Evolutionary conservation across 1,140 invertebrate genomes (phyloP).

Genomic region (Drosophila kanapiae): DNA sequence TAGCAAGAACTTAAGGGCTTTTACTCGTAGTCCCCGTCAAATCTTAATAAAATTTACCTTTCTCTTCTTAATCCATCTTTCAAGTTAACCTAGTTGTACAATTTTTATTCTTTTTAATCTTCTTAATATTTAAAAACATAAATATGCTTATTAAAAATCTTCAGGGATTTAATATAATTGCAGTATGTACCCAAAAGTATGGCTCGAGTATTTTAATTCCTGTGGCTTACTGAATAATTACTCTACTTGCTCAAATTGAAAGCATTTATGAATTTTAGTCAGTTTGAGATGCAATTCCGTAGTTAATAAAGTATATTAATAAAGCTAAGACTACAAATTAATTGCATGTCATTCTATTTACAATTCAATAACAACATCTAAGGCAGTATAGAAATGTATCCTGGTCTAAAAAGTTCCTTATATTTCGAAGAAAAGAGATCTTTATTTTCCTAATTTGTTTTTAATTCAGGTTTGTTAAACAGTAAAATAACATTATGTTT

Average conservation of each 20-base stretch:
- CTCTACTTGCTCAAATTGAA: conserved; percentile 1
- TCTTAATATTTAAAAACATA: too few species aligned
- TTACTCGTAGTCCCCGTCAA: too few species aligned
- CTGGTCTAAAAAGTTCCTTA: too few species aligned
- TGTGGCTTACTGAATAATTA: conserved; percentile 10
- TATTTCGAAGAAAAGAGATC: rapidly evolving
- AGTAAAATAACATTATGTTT: neutral
- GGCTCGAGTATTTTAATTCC: conserved; percentile 1
- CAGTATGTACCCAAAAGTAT: neutral
- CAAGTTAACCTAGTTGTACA: too few species aligned
- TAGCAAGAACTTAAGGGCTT: too few species aligned
- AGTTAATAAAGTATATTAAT: too few species aligned
- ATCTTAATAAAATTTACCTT: too few species aligned
- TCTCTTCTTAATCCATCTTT: too few species aligned
- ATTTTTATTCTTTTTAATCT: neutral
- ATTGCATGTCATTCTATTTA: neutral
- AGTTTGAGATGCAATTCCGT: conserved; percentile 5
- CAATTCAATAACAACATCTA: neutral
- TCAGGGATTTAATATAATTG: too few species aligned
- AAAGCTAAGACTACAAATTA: too few species aligned
- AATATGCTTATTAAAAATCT: neutral
- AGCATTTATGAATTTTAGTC: conserved; percentile 15
- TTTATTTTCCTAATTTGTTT: neutral
- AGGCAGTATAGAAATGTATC: neutral
- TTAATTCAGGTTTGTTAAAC: neutral